A percentile compares a stretch with the other conserved stretches of the same genome.
phyloP scores from a whole-genome alignment of 2,888 invertebrate genomes.

The Strigamia transsilvanica region DNA sequence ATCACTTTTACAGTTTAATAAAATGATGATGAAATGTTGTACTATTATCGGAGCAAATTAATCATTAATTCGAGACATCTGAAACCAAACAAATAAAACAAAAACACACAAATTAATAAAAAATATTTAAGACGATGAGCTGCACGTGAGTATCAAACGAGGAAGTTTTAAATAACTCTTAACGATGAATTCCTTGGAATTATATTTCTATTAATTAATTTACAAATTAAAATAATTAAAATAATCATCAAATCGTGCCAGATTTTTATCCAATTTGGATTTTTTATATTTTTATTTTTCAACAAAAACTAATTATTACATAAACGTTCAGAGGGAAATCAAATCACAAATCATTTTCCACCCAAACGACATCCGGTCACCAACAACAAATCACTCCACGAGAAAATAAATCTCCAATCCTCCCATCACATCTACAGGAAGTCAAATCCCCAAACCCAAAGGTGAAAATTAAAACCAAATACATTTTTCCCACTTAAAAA shows the following conservation, averaged over 20 bases:
- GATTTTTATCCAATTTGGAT: too few relatives aligned
- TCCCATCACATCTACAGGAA: conserved; percentile 7
- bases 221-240: too few relatives aligned
- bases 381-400: neutral
- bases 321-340: neutral
- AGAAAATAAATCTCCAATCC: neutral
- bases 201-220: too few relatives aligned
- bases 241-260: too few relatives aligned
- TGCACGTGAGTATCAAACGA: neutral
- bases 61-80: neutral
- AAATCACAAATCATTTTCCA: neutral
- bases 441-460: neutral
- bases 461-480: neutral
- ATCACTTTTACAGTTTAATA: too few relatives aligned
- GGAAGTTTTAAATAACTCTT: conserved; percentile 7
- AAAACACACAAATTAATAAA: neutral
- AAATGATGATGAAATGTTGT: too few relatives aligned
- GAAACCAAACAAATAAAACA: neutral
- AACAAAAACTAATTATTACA: neutral
- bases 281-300: too few relatives aligned
- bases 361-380: conserved; percentile 6
- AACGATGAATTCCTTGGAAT: neutral
- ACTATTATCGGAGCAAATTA: neutral
- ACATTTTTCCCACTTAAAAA: neutral
- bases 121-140: neutral